Evolutionary conservation across 1,140 invertebrate species (phyloP).

Genomic region (Drosophila nigrodunni): DNA sequence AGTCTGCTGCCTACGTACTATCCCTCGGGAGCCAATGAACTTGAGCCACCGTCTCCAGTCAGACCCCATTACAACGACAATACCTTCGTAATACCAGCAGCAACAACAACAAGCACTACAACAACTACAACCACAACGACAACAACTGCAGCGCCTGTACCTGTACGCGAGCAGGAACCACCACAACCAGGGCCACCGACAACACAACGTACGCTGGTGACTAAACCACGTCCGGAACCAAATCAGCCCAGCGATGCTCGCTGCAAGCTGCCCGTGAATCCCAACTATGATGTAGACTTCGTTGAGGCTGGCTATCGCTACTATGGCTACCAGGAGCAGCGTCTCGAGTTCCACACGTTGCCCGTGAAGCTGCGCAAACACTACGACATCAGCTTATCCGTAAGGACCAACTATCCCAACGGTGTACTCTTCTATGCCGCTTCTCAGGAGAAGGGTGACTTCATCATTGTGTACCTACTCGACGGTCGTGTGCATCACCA

Average conservation of each 20-base stretch:
- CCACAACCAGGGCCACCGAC: slow-evolving; percentile 35
- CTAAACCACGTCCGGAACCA: slow-evolving; percentile 44
- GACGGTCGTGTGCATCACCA: slow-evolving; percentile 91
- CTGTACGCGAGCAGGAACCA: slow-evolving; percentile 5
- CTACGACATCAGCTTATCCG: slow-evolving; percentile 91
- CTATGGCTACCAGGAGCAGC: slow-evolving; percentile 89
- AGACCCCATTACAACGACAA: neutral
- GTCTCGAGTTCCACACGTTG: slow-evolving; percentile 89
- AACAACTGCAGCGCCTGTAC: slow-evolving; percentile 40
- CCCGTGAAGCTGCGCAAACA: slow-evolving; percentile 87
- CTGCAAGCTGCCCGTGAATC: slow-evolving; percentile 85
- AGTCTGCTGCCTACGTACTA: slow-evolving; percentile 60
- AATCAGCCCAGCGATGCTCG: slow-evolving; percentile 71
- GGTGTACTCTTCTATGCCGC: slow-evolving; percentile 94
- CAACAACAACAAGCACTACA: slow-evolving; percentile 35
- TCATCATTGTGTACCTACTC: slow-evolving; percentile 92
- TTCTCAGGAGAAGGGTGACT: slow-evolving; percentile 89
- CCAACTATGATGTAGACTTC: slow-evolving; percentile 77
- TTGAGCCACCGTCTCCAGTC: slow-evolving; percentile 33
- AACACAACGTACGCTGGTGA: slow-evolving; percentile 43
- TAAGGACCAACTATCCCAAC: slow-evolving; percentile 91
- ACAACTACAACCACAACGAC: slow-evolving; percentile 22
- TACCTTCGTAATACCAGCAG: neutral
- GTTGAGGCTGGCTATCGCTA: slow-evolving; percentile 78
- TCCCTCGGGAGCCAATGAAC: slow-evolving; percentile 65